These are phyloP conservation scores for Hiodon tergisus DNA, from an alignment of 2,113 vertebrate genomes.

Conservation along the genomic window DNA sequence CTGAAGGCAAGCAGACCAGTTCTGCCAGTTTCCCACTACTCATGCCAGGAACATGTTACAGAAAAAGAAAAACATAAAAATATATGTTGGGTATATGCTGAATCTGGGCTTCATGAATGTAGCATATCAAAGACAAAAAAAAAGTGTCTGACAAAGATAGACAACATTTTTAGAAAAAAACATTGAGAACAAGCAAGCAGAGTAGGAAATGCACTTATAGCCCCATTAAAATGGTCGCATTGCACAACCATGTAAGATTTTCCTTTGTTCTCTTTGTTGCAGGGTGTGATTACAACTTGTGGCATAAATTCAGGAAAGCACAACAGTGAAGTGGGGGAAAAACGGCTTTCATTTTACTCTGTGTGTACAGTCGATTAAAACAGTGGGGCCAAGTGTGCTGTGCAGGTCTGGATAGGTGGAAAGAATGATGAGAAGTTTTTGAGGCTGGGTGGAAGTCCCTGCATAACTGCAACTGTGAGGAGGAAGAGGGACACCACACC, in stretches of 20 bases:
- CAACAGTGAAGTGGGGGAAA: not conserved
- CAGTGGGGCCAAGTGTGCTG: not conserved
- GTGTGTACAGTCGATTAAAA: not conserved
- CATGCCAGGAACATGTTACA: conserved; percentile 12
- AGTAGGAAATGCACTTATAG: too few relatives aligned
- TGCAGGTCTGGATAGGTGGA: not conserved
- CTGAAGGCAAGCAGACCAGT: conserved; percentile 24
- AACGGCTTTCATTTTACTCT: not conserved
- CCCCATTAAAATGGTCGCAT: not conserved
- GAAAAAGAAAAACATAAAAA: conserved; percentile 13
- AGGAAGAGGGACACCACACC: not conserved
- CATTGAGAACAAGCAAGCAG: too few relatives aligned
- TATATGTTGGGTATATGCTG: not conserved
- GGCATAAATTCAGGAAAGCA: too few relatives aligned
- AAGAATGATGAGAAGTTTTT: conserved; percentile 8
- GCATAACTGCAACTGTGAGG: conserved; percentile 15
- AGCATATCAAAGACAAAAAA: not conserved
- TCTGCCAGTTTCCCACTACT: conserved; percentile 4
- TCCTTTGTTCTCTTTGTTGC: not conserved
- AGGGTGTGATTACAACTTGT: too few relatives aligned
- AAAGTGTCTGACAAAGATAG: not conserved
- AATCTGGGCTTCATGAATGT: conserved; percentile 1
- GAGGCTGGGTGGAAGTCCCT: conserved; percentile 13
- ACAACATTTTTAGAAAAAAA: not conserved
- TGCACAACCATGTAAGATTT: not conserved